Base-by-base conservation (phyloP, 2,888 invertebrate species). In the Herminia tarsipennalis region DNA sequence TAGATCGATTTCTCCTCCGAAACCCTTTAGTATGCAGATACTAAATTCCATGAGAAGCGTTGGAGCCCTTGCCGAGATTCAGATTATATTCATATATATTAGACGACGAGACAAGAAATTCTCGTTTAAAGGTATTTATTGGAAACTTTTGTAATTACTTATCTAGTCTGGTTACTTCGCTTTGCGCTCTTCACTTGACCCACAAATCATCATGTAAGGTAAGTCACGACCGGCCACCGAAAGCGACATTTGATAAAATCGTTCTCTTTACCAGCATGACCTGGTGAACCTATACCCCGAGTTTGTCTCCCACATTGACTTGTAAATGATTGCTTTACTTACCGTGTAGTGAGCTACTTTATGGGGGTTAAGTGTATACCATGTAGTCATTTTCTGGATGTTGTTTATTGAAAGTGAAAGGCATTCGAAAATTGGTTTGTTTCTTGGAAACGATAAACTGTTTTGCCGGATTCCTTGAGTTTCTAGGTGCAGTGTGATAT, bases 141-240 rank as follows among this genome's bases (percentile, higher is more conserved):
- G n/a, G n/a, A n/a, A n/a, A n/a, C n/a, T n/a, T n/a, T n/a, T n/a
- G n/a, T n/a, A n/a, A n/a, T n/a, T n/a, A n/a, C n/a, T n/a, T n/a
- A n/a, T n/a, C n/a, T n/a, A n/a, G n/a, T n/a, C n/a, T n/a, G n/a
- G n/a, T n/a, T n/a, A n/a, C n/a, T n/a, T 1, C 14, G 22, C 32
- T 38, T 25, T 27, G 28, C 72, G 73, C 78, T 52, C 49, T 3
- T 54, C 4, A 24, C 38, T 74, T 63, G 44, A 1, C 4, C 59
- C 59, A 37, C 10, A 38, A 52, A 45, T 55, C 46, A 66, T 77
- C 87, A 74, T 76, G 83, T 87, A 89, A 85, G 87, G 89, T 84
- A 86, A 88, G 90, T 89, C 90, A 90, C 89, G 89, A 90, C 72
- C 79, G 82, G 80, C 82, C 83, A 83, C 83, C 84, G 79, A 84